Conservation (phyloP, 2,797 vertebrate genomes). For the Enteromius treurensis region DNA sequence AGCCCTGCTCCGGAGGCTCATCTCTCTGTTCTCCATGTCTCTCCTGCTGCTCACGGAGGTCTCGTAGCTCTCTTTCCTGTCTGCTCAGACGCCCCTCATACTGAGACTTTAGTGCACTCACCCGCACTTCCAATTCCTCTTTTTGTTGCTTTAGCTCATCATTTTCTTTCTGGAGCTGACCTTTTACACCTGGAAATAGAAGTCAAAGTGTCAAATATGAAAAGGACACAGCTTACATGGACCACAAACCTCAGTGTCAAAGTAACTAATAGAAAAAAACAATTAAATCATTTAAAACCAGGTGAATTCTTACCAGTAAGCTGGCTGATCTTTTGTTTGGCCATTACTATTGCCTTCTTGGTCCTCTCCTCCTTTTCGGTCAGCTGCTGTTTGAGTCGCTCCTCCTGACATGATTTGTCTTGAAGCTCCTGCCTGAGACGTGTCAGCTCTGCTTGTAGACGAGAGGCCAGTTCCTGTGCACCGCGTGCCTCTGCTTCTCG, state of each 20-base stretch:
- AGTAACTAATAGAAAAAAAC: background rate
- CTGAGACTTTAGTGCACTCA: slow-evolving; percentile 94
- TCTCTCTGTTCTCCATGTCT: slow-evolving; percentile 72
- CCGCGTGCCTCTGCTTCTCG: slow-evolving; percentile 84
- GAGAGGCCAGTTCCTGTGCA: slow-evolving; percentile 85
- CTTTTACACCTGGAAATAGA: slow-evolving; percentile 80
- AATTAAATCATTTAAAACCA: background rate
- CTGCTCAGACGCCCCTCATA: slow-evolving; percentile 93
- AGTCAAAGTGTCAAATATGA: background rate
- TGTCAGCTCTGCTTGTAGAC: slow-evolving; percentile 84
- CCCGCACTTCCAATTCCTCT: slow-evolving; percentile 93
- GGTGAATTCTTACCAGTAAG: slow-evolving; percentile 76
- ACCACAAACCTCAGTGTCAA: background rate
- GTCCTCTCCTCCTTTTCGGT: slow-evolving; percentile 95
- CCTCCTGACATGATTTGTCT: slow-evolving; percentile 87
- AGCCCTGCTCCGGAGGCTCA: slow-evolving; percentile 57
- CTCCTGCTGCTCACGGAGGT: slow-evolving; percentile 91
- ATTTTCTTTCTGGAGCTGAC: slow-evolving; percentile 88
- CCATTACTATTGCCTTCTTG: slow-evolving; percentile 87
- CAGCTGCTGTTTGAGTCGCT: slow-evolving; percentile 89
- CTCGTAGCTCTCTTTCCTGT: slow-evolving; percentile 89
- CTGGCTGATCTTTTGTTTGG: slow-evolving; percentile 92
- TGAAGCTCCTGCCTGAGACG: slow-evolving; percentile 90
- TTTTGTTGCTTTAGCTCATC: slow-evolving; percentile 93
- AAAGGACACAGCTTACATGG: too few relatives aligned